phyloP scores from a whole-genome alignment of 2,113 vertebrate species.

The Microcebus lehilahytsara region DNA sequence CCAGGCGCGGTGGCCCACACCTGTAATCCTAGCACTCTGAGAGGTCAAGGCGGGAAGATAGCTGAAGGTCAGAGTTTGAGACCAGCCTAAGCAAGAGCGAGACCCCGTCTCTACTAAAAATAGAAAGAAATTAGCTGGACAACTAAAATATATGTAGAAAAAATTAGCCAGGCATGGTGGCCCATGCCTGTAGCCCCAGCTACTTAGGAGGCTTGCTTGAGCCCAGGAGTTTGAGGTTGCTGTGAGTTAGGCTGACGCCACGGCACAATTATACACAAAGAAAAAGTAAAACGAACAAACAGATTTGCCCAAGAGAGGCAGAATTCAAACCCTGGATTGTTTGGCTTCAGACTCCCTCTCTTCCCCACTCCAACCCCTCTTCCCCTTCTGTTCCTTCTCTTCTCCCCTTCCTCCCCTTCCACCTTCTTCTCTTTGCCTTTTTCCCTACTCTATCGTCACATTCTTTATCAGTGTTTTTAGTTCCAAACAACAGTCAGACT shows the following conservation, averaged over 20 bases:
- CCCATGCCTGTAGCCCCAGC: too few species aligned
- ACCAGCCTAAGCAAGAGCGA: neutral
- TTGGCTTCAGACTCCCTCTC: neutral
- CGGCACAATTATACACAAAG: neutral
- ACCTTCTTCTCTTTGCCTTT: neutral
- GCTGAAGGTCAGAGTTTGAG: neutral
- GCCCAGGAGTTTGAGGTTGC: neutral
- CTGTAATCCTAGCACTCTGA: too few species aligned
- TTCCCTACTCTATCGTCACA: neutral
- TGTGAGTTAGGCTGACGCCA: neutral
- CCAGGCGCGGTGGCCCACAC: too few species aligned
- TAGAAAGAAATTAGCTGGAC: too few species aligned
- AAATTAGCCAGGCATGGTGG: too few species aligned
- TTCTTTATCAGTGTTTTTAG: neutral
- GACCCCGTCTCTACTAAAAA: too few species aligned
- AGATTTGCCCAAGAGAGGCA: neutral
- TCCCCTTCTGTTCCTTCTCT: rapidly evolving
- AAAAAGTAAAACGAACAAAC: neutral
- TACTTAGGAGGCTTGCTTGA: neutral
- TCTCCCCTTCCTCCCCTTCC: too few species aligned
- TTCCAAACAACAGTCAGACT: neutral
- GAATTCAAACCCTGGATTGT: too few species aligned
- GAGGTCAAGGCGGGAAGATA: too few species aligned
- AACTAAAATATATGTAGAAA: too few species aligned
- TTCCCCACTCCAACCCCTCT: neutral